Conservation (phyloP, 1,140 invertebrate genomes). For the Carposina sasakii region DNA sequence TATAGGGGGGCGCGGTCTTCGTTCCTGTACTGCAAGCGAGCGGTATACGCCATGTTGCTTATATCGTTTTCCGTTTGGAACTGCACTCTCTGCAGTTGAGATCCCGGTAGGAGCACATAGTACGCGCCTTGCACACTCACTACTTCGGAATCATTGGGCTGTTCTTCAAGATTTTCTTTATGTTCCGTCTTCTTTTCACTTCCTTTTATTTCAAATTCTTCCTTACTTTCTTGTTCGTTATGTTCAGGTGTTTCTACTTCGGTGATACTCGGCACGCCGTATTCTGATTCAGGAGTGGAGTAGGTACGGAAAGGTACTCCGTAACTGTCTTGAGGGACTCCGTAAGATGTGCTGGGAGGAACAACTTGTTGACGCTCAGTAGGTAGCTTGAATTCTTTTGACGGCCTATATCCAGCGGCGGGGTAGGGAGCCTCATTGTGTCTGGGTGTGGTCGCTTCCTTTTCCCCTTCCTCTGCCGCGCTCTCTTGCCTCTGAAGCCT, state of each 20-base stretch:
- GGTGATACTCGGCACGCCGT: constrained; percentile 43
- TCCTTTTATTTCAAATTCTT: constrained; percentile 1
- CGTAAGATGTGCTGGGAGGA: constrained; percentile 52
- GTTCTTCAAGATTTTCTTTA: constrained; percentile 21
- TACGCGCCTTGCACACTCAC: constrained; percentile 51
- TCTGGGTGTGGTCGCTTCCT: constrained; percentile 16
- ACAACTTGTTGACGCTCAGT: constrained; percentile 32
- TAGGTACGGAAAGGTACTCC: constrained; percentile 51
- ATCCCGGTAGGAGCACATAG: constrained; percentile 51
- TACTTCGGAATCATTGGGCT: constrained; percentile 26
- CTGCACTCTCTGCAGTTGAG: constrained; percentile 55
- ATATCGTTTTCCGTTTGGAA: constrained; percentile 58
- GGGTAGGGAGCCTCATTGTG: constrained; percentile 50
- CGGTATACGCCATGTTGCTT: constrained; percentile 62
- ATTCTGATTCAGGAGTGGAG: constrained; percentile 41
- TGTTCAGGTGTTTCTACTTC: too few relatives aligned
- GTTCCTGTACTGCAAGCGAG: constrained; percentile 50
- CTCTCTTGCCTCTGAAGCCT: constrained; percentile 37
- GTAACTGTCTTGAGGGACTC: constrained; percentile 56
- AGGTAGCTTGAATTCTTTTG: constrained; percentile 55
- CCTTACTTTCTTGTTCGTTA: too few relatives aligned
- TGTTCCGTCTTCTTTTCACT: neutral
- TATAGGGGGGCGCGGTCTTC: constrained; percentile 56
- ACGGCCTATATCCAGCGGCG: constrained; percentile 54
- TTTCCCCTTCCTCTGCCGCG: constrained; percentile 26